Base-by-base conservation (phyloP, 1,140 invertebrate genomes). In the Drosophila guanche region DNA sequence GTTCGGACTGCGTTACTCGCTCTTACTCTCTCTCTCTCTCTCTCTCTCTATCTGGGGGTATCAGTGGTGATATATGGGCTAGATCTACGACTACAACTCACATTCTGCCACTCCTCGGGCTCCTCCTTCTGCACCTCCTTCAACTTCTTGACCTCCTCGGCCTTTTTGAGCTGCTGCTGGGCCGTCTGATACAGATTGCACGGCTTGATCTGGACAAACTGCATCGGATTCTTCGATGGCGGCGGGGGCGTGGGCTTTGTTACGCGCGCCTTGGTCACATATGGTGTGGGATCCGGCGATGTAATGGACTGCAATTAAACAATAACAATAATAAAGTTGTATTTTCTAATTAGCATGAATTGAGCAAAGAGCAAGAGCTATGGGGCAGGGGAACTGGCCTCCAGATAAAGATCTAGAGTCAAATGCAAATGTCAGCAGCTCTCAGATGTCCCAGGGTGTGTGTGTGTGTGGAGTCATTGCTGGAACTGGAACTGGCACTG, bases 91-190 rank as follows among this genome's bases (percentile, higher is more conserved):
- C 8, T 10, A 3, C 7, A 27, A 93, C 95, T 95, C 92, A 98
- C 97, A 92, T 95, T 95, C 93, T 98, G 97, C 97, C 97, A 98
- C 86, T 98, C 97, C 91, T 97, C 96, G 47, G 96, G 95, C 76
- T 97, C 96, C 90, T 97, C 95, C 72, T 93, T 93, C 54, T 94
- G 92, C 51, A 95, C 94, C 83, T 96, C 94, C 71, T 95, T 95
- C 33, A 95, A 93, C 77, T 96, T 96, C 86, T 96, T 96, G 25
- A 96, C 95, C 88, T 97, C 95, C 81, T 97, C 95, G 4, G 96
- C 96, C 70, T 96, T 94, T 76, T 96, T 95, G 43, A 98, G 93
- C 91, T 97, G 97, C 89, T 97, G 95, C 76, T 97, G 94, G 5
- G 97, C 97, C 42, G 95, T 94, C 85, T 95, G 94, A 90, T 96